Evolutionary conservation across 1,140 invertebrate genomes (phyloP).

Genomic region (Panagrolaimus sp.): DNA sequence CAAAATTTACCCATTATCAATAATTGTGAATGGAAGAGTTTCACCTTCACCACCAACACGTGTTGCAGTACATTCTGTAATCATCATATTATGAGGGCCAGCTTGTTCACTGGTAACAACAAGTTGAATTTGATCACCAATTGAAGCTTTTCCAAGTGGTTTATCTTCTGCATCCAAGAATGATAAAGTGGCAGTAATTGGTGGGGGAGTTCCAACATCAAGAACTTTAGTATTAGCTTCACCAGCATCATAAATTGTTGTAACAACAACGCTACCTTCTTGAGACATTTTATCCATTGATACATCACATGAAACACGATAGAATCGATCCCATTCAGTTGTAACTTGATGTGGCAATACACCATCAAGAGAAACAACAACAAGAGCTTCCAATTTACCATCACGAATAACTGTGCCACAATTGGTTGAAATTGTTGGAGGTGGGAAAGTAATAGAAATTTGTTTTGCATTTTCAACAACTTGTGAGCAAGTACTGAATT

Average conservation of each 20-base stretch:
- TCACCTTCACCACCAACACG: constrained; percentile 57
- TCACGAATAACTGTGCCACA: constrained; percentile 57
- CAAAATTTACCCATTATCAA: constrained; percentile 44
- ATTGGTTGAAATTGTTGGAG: constrained; percentile 54
- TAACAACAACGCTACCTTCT: constrained; percentile 57
- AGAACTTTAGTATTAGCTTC: constrained; percentile 51
- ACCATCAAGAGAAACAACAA: constrained; percentile 56
- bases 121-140: constrained; percentile 49
- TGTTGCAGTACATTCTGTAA: constrained; percentile 55
- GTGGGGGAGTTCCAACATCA: constrained; percentile 55
- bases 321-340: constrained; percentile 59
- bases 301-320: constrained; percentile 54
- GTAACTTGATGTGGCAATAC: constrained; percentile 57
- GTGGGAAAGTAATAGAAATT: constrained; percentile 56
- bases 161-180: constrained; percentile 53
- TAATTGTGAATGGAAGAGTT: constrained; percentile 54
- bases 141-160: constrained; percentile 53
- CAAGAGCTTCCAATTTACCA: constrained; percentile 56
- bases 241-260: constrained; percentile 56
- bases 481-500: constrained; percentile 54
- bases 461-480: constrained; percentile 58
- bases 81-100: constrained; percentile 52
- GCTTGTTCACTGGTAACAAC: constrained; percentile 55
- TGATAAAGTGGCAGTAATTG: constrained; percentile 48
- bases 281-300: constrained; percentile 56